These are phyloP conservation scores for Nannoperca australis DNA, from an alignment of 2,797 vertebrate genomes.

Conservation along the genomic window DNA sequence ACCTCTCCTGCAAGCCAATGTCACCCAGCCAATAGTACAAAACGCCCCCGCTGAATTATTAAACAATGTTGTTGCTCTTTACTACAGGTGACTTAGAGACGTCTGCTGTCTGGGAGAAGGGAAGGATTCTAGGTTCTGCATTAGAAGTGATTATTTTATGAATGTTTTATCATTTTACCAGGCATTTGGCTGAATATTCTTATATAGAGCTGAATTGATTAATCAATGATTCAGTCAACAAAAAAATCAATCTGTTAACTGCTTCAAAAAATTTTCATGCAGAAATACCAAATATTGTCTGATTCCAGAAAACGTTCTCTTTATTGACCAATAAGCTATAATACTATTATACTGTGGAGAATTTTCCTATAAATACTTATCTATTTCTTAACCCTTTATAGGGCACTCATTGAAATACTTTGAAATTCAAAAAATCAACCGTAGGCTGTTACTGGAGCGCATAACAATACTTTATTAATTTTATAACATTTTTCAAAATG, in stretches of 20 bases:
- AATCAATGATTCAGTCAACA: background rate
- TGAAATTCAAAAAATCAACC: no score
- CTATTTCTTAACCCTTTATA: no score
- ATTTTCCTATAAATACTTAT: background rate
- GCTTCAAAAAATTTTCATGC: no score
- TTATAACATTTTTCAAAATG: no score
- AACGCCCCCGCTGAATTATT: constrained; percentile 73
- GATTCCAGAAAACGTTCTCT: background rate
- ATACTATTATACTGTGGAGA: background rate
- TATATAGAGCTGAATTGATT: background rate
- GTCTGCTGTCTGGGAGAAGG: background rate
- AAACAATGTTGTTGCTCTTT: constrained; percentile 59
- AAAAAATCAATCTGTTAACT: background rate
- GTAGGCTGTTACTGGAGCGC: no score
- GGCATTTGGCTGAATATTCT: background rate
- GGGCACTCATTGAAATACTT: no score
- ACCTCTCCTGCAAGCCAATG: constrained; percentile 71
- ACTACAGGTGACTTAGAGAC: constrained; percentile 47
- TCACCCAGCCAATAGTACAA: constrained; percentile 74
- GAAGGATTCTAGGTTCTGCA: no score
- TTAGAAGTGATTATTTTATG: no score
- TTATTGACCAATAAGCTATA: background rate
- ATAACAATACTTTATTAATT: no score
- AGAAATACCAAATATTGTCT: background rate
- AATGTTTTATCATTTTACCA: background rate